These are phyloP conservation scores for Tragelaphus imberbis DNA, from an alignment of 2,113 vertebrate genomes.

Conservation along the genomic window DNA sequence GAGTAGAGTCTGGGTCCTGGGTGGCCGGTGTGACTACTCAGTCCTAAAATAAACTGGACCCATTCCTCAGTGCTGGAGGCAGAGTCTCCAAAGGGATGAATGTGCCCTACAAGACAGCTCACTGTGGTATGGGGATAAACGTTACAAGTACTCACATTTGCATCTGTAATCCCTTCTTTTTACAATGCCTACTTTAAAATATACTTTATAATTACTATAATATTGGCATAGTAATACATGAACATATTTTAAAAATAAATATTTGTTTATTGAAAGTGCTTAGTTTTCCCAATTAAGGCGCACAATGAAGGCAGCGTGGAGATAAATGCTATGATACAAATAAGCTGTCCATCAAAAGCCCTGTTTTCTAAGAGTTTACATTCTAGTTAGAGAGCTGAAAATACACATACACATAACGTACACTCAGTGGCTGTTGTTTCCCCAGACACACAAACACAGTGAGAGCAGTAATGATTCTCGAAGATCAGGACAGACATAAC, in stretches of 20 bases:
- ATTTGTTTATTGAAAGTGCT: not conserved
- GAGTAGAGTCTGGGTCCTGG: not conserved
- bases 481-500: not conserved
- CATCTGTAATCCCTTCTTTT: not conserved
- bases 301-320: not conserved
- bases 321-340: not conserved
- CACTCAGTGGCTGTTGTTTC: not conserved
- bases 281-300: not conserved
- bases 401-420: not conserved
- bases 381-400: not conserved
- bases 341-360: not conserved
- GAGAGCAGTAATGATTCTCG: not conserved
- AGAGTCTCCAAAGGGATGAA: not conserved
- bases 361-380: not conserved
- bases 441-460: not conserved
- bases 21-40: not conserved
- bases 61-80: not conserved
- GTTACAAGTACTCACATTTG: not conserved
- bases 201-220: not conserved
- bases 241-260: not conserved
- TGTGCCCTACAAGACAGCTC: not conserved
- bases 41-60: not conserved
- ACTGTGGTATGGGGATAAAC: not conserved
- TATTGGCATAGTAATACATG: not conserved
- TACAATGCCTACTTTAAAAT: not conserved